phyloP scores from a whole-genome alignment of 1,140 invertebrate species.

The Sweltsa coloradensis region DNA sequence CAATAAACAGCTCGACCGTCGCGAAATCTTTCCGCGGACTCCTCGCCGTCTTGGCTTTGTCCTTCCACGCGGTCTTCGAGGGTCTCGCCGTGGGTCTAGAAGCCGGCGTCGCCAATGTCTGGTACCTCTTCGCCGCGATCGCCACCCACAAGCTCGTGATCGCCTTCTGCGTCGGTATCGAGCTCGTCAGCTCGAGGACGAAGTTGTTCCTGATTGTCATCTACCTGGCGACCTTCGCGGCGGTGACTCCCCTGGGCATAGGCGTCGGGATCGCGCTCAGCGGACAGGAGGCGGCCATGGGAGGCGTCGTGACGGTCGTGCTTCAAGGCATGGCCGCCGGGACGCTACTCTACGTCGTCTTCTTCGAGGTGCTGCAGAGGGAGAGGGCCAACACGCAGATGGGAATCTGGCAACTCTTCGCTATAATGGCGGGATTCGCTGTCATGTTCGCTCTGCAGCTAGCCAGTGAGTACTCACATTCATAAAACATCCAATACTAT shows the following conservation, averaged over 20 bases:
- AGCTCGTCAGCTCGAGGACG: conserved; percentile 50
- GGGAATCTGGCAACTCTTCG: conserved; percentile 54
- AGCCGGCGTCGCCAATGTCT: conserved; percentile 42
- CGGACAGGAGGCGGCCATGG: conserved; percentile 14
- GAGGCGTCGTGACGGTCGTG: conserved; percentile 28
- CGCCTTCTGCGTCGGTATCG: conserved; percentile 52
- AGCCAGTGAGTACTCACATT: conserved; percentile 45
- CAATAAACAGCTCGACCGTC: conserved; percentile 12
- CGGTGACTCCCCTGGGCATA: conserved; percentile 59
- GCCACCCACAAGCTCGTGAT: conserved; percentile 65
- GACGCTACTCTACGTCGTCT: conserved; percentile 79
- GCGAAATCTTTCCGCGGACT: conserved; percentile 42
- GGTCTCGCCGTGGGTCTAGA: conserved; percentile 70
- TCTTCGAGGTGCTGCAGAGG: conserved; percentile 77
- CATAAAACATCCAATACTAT: background rate
- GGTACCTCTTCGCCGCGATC: conserved; percentile 55
- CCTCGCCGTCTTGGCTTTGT: conserved; percentile 58
- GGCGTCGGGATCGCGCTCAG: conserved; percentile 41
- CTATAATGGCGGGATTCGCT: conserved; percentile 58
- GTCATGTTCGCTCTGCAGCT: conserved; percentile 66
- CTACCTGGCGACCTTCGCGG: conserved; percentile 44
- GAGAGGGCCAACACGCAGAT: conserved; percentile 51
- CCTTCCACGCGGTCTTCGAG: conserved; percentile 72
- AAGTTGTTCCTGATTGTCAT: conserved; percentile 40
- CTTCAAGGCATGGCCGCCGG: conserved; percentile 77